These are phyloP conservation scores for Uloborus plumipes DNA, from an alignment of 2,888 invertebrate genomes.

Conservation along the genomic window DNA sequence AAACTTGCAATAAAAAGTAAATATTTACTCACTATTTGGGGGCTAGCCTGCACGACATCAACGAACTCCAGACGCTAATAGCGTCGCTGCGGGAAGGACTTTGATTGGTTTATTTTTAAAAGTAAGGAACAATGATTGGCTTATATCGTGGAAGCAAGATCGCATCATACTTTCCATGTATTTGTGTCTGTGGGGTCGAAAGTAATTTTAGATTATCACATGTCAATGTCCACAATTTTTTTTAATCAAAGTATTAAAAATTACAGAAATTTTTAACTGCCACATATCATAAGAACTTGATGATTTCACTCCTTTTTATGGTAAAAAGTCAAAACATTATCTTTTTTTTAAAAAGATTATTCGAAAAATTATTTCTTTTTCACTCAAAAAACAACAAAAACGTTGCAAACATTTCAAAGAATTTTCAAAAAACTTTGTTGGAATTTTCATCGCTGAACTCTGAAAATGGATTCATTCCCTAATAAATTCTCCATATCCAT, in stretches of 20 bases:
- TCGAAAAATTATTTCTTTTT: too few relatives aligned
- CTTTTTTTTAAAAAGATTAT: too few relatives aligned
- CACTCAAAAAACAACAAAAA: too few relatives aligned
- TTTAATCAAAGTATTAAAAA: neutral
- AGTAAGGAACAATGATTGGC: conserved; percentile 42
- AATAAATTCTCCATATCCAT: too few relatives aligned
- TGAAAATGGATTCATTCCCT: too few relatives aligned
- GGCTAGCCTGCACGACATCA: conserved; percentile 26
- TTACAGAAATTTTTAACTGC: neutral
- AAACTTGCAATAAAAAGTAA: conserved; percentile 2
- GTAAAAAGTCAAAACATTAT: too few relatives aligned
- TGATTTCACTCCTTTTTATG: too few relatives aligned
- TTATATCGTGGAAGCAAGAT: neutral
- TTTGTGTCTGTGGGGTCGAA: conserved; percentile 59
- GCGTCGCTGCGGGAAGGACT: conserved; percentile 20
- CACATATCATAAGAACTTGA: too few relatives aligned
- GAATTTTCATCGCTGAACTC: too few relatives aligned
- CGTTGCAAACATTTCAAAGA: too few relatives aligned
- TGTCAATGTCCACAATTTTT: neutral
- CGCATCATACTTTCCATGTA: conserved; percentile 25
- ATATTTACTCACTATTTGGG: conserved; percentile 35
- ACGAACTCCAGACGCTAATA: conserved; percentile 59
- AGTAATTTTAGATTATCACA: conserved; percentile 44
- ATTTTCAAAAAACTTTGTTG: too few relatives aligned
- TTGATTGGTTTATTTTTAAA: conserved; percentile 61